Conservation (phyloP, 2,113 vertebrate species). For the Rhinolophus ferrumequinum region DNA sequence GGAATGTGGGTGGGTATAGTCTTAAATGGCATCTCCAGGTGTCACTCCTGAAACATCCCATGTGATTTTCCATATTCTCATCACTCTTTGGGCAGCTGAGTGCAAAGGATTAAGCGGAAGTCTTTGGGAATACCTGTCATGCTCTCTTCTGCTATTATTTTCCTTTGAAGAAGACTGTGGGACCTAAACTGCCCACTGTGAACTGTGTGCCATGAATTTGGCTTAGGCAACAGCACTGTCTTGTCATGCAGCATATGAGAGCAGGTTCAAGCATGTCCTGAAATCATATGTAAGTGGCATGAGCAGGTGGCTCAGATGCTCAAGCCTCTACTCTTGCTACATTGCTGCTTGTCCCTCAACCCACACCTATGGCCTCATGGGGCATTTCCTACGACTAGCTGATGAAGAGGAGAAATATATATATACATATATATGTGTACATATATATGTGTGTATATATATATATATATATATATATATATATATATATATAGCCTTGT, state of each 20-base stretch:
- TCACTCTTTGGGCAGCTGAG: background rate
- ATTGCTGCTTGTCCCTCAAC: background rate
- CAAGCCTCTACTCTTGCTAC: background rate
- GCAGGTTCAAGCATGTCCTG: background rate
- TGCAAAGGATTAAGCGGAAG: background rate
- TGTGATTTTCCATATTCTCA: background rate
- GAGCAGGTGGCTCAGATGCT: background rate
- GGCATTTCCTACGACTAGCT: background rate
- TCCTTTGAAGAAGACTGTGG: background rate
- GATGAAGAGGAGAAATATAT: background rate
- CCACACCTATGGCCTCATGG: background rate
- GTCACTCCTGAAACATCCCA: background rate
- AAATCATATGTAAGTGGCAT: background rate
- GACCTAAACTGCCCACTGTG: background rate
- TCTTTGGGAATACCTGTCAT: background rate
- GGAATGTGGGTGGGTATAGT: background rate
- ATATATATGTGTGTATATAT: no score
- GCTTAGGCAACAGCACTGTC: background rate
- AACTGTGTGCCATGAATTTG: background rate
- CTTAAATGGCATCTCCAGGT: background rate
- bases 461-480: no score
- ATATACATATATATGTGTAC: no score
- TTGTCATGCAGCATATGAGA: background rate
- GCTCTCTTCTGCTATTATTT: background rate
- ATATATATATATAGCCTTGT: background rate